Percentiles rank a stretch among this genome's conserved stretches.
Evolutionary conservation across 2,113 vertebrate species (phyloP).

Genomic region (Myotis brandtii): DNA sequence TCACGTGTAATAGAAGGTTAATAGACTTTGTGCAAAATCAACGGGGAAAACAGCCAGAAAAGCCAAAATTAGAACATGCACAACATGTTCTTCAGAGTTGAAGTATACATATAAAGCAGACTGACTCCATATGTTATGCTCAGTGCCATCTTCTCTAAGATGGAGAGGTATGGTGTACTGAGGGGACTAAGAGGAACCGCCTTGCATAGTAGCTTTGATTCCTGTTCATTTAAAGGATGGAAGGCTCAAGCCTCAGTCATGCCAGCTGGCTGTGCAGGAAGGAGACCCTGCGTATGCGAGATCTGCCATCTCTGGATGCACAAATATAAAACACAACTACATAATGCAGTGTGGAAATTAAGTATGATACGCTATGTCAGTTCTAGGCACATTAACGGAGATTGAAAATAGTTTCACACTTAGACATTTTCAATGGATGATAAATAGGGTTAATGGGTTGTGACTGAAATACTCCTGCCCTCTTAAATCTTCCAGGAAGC

Average conservation of each 20-base stretch:
- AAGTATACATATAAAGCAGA: neutral
- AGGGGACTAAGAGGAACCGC: neutral
- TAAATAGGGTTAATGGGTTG: slow-evolving; percentile 79
- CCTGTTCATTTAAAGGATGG: neutral
- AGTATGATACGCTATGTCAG: slow-evolving; percentile 29
- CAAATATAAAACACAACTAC: slow-evolving; percentile 63
- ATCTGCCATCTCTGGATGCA: slow-evolving; percentile 51
- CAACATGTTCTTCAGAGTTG: neutral
- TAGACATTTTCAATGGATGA: slow-evolving; percentile 71
- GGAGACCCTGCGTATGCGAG: neutral
- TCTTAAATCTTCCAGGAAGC: slow-evolving; percentile 76
- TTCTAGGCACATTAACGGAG: slow-evolving; percentile 68
- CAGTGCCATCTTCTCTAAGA: neutral
- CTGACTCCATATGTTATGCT: neutral
- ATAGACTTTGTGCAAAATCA: slow-evolving; percentile 39
- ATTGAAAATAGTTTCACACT: slow-evolving; percentile 74
- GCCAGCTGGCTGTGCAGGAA: neutral
- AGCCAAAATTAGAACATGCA: neutral
- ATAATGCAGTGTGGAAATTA: slow-evolving; percentile 72
- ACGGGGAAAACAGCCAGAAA: neutral
- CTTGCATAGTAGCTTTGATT: fast-evolving
- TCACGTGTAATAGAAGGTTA: neutral
- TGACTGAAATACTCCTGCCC: slow-evolving; percentile 67
- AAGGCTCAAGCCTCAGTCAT: neutral
- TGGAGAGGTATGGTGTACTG: neutral